Base-by-base conservation (phyloP, 2,113 vertebrate species). In the Suricata suricatta region DNA sequence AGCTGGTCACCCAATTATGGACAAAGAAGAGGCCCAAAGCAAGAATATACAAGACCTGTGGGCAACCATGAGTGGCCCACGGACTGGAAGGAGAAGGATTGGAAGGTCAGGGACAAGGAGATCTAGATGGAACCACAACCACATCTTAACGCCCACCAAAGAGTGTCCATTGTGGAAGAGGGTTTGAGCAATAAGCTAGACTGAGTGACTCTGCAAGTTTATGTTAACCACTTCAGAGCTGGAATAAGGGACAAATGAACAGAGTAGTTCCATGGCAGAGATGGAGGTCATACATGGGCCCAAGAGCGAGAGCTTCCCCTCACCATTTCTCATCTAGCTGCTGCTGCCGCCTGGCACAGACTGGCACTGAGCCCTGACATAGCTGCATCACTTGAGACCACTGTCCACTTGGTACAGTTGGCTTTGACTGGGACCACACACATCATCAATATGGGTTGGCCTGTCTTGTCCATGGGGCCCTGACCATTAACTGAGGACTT, bases 161-260 rank as follows among this genome's bases (percentile, higher is more conserved):
- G 50, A 31, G 38, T 68, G 2, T 35, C 17, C 8, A 31, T 23
- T 33, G 29, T 33, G 5, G 25, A 66, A 71, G 66, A 71, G 38
- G 31, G 23, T 47, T 41, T 27, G 23, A 25, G 68, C 25, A 93
- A 47, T 5, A 57, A n/a, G 14, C 14, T 11, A 44, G 72, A 54
- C 14, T 8, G 13, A 13, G 27, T 27, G 35, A 69, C 23, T 44
- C 9, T 2, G 35, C 35, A 57, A 68, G 35, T 80, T 57, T 15
- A 1, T 25, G 50, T 69, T 38, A 80, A 14, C 84, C 35, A 31
- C 74, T 80, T 50, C 63, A 47, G 31, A 15, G 50, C 63, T 60
- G 31, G 35, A 6, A 16, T 31, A 60, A 86, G 29, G 47, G 31
- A 1, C 2, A 0, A 2, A 0, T 12, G 16, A 80, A 17, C 50